Conservation (phyloP, 2,113 vertebrate genomes). For the Petrocephalus zakoni region DNA sequence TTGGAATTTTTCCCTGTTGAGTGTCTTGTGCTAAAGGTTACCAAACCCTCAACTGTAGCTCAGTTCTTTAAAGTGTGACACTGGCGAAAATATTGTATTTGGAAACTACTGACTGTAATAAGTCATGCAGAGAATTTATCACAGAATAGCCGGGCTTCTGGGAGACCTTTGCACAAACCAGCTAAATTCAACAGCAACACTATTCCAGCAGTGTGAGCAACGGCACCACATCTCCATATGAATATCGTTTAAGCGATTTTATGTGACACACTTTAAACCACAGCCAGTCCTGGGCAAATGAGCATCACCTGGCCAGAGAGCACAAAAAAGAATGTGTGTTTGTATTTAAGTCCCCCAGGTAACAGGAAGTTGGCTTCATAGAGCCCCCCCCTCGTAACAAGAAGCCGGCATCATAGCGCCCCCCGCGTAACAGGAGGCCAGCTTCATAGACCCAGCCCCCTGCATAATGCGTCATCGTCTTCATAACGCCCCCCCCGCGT, state of each 20-base stretch:
- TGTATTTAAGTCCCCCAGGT: too few relatives aligned
- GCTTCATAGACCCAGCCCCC: too few relatives aligned
- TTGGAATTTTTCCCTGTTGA: not conserved
- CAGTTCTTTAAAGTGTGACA: not conserved
- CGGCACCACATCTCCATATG: not conserved
- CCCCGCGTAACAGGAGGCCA: too few relatives aligned
- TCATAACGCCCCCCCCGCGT: too few relatives aligned
- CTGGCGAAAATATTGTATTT: not conserved
- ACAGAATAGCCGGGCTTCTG: not conserved
- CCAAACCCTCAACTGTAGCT: not conserved
- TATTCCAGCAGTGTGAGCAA: not conserved
- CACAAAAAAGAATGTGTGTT: too few relatives aligned
- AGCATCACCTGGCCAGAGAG: too few relatives aligned
- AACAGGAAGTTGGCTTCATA: too few relatives aligned
- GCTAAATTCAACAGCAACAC: not conserved
- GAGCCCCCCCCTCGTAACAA: too few relatives aligned
- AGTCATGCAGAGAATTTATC: not conserved
- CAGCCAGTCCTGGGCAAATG: too few relatives aligned
- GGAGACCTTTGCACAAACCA: not conserved
- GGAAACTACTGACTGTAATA: not conserved
- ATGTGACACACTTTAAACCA: too few relatives aligned
- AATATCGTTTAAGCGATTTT: not conserved
- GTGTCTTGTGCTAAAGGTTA: not conserved
- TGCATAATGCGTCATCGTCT: too few relatives aligned
- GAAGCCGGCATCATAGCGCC: too few relatives aligned